Base-by-base conservation (phyloP, 2,888 invertebrate species). In the Nymphalis urticae region DNA sequence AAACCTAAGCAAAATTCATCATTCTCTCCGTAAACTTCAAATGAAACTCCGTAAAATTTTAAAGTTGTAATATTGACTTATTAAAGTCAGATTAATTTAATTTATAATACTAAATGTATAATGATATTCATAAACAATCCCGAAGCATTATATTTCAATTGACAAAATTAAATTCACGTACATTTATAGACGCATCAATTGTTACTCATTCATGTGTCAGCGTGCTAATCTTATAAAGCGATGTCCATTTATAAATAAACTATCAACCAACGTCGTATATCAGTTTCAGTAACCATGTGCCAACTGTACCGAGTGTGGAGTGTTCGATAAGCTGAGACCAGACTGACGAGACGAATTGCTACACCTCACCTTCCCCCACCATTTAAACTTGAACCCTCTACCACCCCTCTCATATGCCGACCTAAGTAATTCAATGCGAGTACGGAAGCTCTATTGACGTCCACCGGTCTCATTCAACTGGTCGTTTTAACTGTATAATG, bases 241-340 rank as follows among this genome's bases (percentile, higher is more conserved):
- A 77, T 79, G 80, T 80, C 75, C 78, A 75, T 75, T 77, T 75
- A 78, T 83, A 80, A 82, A 85, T 84, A 82, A 86, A 84, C 85
- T 82, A 81, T 86, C 21, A 85, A 83, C 79, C 80, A 80, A 77
- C 76, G 82, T 81, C 84, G 84, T 90, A 88, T 88, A 90, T 90
- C 87, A 87, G 88, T 84, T 89, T 87, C 86, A 87, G 87, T 86
- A 85, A 82, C 82, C 85, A 85, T 84, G 84, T 84, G 85, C 81
- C 80, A 78, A 71, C 62, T 64, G 48, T 62, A 73, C 76, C 76
- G 72, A 66, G 84, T 86, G 88, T 84, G 86, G 82, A 82, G 80
- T 82, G 82, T 76, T 82, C 84, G 90, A 89, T 90, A 90, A 90
- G 87, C 89, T 83, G 77, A 76, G 79, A 79, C 82, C 79, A 79